Evolutionary conservation across 2,888 invertebrate species (phyloP).

Genomic region (Mesoligia furuncula): DNA sequence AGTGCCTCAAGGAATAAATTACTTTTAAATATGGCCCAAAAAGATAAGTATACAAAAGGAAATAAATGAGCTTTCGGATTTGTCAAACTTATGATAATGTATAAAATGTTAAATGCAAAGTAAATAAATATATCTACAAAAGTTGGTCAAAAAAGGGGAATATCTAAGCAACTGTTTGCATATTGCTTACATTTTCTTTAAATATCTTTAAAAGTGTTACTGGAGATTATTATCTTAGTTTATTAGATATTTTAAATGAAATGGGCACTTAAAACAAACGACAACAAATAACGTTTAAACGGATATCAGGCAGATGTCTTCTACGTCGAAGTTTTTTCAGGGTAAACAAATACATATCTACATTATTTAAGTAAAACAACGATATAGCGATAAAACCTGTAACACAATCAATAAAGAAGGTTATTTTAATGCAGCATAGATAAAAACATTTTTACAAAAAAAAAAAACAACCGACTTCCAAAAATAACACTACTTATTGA

Average conservation of each 20-base stretch:
- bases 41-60: not conserved
- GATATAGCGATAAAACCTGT: not conserved
- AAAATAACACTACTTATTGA: no score
- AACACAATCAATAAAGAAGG: not conserved
- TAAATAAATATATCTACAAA: slow-evolving; percentile 4
- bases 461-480: no score
- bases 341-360: not conserved
- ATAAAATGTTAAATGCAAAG: slow-evolving; percentile 7
- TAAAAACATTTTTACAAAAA: no score
- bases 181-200: slow-evolving; percentile 1
- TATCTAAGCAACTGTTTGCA: not conserved
- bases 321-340: not conserved
- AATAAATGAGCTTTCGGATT: not conserved
- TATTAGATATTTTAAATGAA: not conserved
- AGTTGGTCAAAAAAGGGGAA: not conserved
- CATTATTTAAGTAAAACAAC: slow-evolving; percentile 1
- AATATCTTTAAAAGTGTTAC: not conserved
- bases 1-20: not conserved
- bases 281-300: no score
- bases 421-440: no score
- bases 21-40: not conserved
- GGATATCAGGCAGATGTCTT: not conserved
- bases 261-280: no score
- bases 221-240: slow-evolving; percentile 2
- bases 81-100: not conserved